Base-by-base conservation (phyloP, 2,888 invertebrate species). In the Apotomis turbidana region DNA sequence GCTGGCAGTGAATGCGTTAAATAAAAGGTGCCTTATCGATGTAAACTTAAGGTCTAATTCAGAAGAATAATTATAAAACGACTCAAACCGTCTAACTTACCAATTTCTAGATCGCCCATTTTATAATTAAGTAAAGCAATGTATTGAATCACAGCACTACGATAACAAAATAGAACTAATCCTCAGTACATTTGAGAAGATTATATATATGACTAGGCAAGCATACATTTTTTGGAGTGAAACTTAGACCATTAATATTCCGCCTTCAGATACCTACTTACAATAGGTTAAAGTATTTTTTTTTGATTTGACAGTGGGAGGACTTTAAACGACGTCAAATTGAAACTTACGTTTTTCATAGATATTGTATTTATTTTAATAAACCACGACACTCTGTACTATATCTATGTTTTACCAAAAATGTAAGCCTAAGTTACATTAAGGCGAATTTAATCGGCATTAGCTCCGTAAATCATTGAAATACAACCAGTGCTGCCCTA, bases 381-480 rank as follows among this genome's bases (percentile, higher is more conserved):
- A 66, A 66, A 52, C 59, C 59, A 60, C 5, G 55, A 74, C 77
- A 79, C 75, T 75, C 74, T 72, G 59, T 73, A 77, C 74, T 74
- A 76, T 75, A 76, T 70, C 70, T 79, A 71, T 68, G 64, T 76
- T 76, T 78, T 81, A 80, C 77, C 77, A 78, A 83, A 83, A 83
- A 78, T 76, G 81, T 85, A 83, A 85, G 86, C 84, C 85, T 86
- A 78, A 41, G 38, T 61, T 70, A 72, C 72, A 81, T 81, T 84
- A 86, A 85, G 86, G 85, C 87, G 79, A 79, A 81, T 78, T 81
- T 77, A 80, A 85, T 78, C 59, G 60, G 71, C 51, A 51, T 52
- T 51, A 41, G 27, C 49, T 67, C 13, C 41, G 60, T 71, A 71
- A 66, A 75, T 75, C 66, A 74, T 75, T 75, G 72, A 77, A 75